A percentile compares a stretch with the other conserved stretches of the same genome.
Conservation (phyloP, 2,888 invertebrate genomes). For the Himalopsyche anomala region DNA sequence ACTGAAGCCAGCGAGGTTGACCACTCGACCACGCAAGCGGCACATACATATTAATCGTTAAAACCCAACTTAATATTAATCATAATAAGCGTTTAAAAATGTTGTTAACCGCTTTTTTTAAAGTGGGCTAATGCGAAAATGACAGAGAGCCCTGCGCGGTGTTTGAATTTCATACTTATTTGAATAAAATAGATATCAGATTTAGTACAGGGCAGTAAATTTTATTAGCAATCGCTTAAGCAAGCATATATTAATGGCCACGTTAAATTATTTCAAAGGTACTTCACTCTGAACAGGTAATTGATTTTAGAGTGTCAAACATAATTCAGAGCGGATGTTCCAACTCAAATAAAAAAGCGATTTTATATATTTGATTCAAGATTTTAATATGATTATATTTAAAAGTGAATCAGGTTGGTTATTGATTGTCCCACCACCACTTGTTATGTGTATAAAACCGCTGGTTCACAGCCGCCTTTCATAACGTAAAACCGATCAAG, state of each 20-base stretch:
- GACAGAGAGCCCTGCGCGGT: conserved; percentile 3
- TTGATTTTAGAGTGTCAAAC: background rate
- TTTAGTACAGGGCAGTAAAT: conserved; percentile 21
- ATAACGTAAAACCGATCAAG: too few relatives aligned
- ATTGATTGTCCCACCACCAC: too few relatives aligned
- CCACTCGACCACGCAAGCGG: too few relatives aligned
- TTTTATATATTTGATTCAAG: too few relatives aligned
- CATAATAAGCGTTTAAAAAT: background rate
- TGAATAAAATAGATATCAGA: conserved; percentile 30
- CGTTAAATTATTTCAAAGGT: conserved; percentile 11
- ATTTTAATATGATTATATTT: too few relatives aligned
- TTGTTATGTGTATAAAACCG: too few relatives aligned
- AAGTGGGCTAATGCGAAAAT: conserved; percentile 15
- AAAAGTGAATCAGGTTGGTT: too few relatives aligned
- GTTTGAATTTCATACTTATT: conserved; percentile 22
- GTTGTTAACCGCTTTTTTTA: background rate
- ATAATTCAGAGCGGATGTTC: background rate
- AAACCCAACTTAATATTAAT: too few relatives aligned
- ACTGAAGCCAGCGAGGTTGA: too few relatives aligned
- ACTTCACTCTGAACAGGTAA: background rate
- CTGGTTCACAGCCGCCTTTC: too few relatives aligned
- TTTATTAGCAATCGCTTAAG: conserved; percentile 17
- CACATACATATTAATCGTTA: too few relatives aligned
- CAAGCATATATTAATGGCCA: background rate
- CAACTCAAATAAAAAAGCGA: too few relatives aligned